Base-by-base conservation (phyloP, 2,888 invertebrate species). In the Hypomecis punctinalis region DNA sequence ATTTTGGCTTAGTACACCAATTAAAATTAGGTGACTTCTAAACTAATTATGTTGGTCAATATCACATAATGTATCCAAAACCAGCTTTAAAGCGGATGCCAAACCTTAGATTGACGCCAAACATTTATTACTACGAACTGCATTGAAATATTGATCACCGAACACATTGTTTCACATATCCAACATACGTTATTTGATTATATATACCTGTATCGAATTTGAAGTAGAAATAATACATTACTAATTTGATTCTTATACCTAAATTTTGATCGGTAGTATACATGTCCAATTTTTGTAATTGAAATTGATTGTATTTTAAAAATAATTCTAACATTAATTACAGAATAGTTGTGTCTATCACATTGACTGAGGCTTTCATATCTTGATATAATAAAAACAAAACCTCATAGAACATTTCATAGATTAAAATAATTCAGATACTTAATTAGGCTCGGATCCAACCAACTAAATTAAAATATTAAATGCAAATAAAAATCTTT, bases 401-500 rank as follows among this genome's bases (percentile, higher is more conserved):
- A 66, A 48, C 46, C 40, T 40, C 46, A 40, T n/a, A 49, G 40
- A 46, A 43, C 76, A 75, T 72, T 75, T 76, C 23, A 83, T 72
- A 69, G 74, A 74, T 78, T 79, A 52, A 63, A 79, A 78, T 73
- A 77, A 74, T 79, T 77, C 74, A 80, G 78, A 80, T 75, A 82
- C 66, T 80, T 81, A 74, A 81, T 84, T 82, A 85, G 86, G 85
- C 84, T 88, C 85, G 83, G 85, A 85, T 84, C 76, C 73, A 79
- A 80, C 80, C 79, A 69, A 78, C 79, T 84, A 84, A 82, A 83
- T 76, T 59, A 76, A 79, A 76, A 74, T 81, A 84, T 78, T 88
- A 88, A 89, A 90, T 90, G 89, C 88, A 88, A 87, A 83, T 74
- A 74, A 83, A 83, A 76, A 75, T 76, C 69, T 71, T 77, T 73